Base-by-base conservation (phyloP, 1,140 invertebrate genomes). In the Bombus haemorrhoidalis region DNA sequence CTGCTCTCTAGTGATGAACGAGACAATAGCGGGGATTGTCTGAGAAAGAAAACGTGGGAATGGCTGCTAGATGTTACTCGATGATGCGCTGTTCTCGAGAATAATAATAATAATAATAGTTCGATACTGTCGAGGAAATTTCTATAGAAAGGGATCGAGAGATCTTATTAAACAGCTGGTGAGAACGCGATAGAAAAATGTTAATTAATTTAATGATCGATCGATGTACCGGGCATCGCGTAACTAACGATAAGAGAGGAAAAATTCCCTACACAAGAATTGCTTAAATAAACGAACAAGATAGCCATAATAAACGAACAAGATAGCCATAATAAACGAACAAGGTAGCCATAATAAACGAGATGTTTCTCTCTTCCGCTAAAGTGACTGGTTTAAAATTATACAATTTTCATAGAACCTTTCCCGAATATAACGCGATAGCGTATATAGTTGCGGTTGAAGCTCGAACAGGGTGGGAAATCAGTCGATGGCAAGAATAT, bases 401-500 rank as follows among this genome's bases (percentile, higher is more conserved):
- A 39, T 22, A 32, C 9, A 64, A 85, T 85, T 79, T 79, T 62
- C 68, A 28, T 71, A 41, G 68, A 72, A 79, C 32, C 75, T 37
- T 68, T 41, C 28, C 18, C 47, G 47, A 53, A 53, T 22, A 53
- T 53, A 53, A 53, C 47, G 47, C 18, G 6, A 53, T 53, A 53
- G 47, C 22, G 18, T 53, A 4, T 22, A 53, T 53, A 53, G 47
- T 53, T 53, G 18, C 47, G 47, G 47, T 53, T 53, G 18, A 53
- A 76, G 53, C 43, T 69, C 43, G 34, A 53, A 34, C 25, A 28
- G 22, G 71, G 13, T 64, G 64, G 81, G 18, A 53, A 82, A 82
- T 43, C n/a, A n/a, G n/a, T 53, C n/a, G 34, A 12, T 43, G 64
- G 4, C 3, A 53, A 64, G 64, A 18, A 15, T 18, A 34, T 8